Conservation (phyloP, 2,113 vertebrate species). For the Calonectris borealis region DNA sequence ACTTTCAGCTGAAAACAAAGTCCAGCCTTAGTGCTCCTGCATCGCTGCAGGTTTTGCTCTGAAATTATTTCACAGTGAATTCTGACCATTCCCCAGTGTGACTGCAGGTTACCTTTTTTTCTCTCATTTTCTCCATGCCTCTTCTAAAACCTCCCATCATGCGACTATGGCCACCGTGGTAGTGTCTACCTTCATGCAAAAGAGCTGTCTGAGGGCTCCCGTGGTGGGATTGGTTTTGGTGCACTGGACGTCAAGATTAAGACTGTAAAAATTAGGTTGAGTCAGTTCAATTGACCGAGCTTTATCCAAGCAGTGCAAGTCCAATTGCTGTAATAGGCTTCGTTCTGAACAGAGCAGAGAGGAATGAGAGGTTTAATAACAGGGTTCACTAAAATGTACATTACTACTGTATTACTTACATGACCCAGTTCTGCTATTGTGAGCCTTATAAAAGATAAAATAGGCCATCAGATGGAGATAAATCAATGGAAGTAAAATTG, state of each 20-base stretch:
- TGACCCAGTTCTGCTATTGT: constrained; percentile 67
- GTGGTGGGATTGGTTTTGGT: background rate
- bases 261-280: background rate
- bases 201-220: background rate
- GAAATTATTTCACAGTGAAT: background rate
- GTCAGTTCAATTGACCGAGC: background rate
- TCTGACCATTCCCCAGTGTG: background rate
- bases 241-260: background rate
- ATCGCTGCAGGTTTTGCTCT: background rate
- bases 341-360: background rate
- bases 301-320: background rate
- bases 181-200: accelerated
- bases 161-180: accelerated
- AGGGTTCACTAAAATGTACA: constrained; percentile 13
- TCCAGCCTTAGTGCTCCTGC: background rate
- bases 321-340: background rate
- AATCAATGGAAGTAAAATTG: constrained; percentile 41
- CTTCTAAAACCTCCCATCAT: background rate
- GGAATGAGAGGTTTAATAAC: constrained; percentile 28
- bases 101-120: background rate
- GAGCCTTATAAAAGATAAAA: constrained; percentile 57
- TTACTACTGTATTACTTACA: background rate
- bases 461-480: constrained; percentile 59
- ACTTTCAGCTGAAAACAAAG: background rate
- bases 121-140: background rate